These are phyloP conservation scores for Bradysia coprophila DNA, from an alignment of 1,140 invertebrate species.

Conservation along the genomic window DNA sequence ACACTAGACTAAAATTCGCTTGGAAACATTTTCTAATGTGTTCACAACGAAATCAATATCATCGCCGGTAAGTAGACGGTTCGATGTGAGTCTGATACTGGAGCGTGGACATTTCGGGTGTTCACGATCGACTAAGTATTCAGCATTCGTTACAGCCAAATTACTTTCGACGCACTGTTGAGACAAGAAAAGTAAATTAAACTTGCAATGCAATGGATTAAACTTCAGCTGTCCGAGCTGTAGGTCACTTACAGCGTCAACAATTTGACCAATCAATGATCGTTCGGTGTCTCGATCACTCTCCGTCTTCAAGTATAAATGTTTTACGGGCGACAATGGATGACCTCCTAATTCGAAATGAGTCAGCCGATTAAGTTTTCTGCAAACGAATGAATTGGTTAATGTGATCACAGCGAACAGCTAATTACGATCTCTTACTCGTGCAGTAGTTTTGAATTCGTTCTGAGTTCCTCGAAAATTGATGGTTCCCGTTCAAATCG, in stretches of 20 bases:
- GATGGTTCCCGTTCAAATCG: constrained; percentile 49
- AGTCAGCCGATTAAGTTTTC: constrained; percentile 26
- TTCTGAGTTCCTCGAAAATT: constrained; percentile 35
- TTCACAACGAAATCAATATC: constrained; percentile 28
- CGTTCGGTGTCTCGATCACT: too few relatives aligned
- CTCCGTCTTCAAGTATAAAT: constrained; percentile 50
- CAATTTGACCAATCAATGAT: constrained; percentile 41
- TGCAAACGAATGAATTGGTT: constrained; percentile 14
- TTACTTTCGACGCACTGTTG: constrained; percentile 35
- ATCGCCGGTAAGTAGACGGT: constrained; percentile 31
- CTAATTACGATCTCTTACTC: constrained; percentile 16
- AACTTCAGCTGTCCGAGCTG: too few relatives aligned
- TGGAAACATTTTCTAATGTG: constrained; percentile 24
- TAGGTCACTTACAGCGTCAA: constrained; percentile 19
- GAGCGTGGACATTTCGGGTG: constrained; percentile 35
- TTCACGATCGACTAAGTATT: constrained; percentile 42
- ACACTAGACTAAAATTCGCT: too few relatives aligned
- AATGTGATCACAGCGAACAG: too few relatives aligned
- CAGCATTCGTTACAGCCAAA: constrained; percentile 39
- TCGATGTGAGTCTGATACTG: constrained; percentile 41
- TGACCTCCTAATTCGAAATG: constrained; percentile 36
- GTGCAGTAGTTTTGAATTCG: constrained; percentile 33
- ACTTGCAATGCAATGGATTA: background rate
- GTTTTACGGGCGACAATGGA: constrained; percentile 56
- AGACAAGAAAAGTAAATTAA: background rate